Conservation (phyloP, 2,113 vertebrate species). For the Callorhinus ursinus region DNA sequence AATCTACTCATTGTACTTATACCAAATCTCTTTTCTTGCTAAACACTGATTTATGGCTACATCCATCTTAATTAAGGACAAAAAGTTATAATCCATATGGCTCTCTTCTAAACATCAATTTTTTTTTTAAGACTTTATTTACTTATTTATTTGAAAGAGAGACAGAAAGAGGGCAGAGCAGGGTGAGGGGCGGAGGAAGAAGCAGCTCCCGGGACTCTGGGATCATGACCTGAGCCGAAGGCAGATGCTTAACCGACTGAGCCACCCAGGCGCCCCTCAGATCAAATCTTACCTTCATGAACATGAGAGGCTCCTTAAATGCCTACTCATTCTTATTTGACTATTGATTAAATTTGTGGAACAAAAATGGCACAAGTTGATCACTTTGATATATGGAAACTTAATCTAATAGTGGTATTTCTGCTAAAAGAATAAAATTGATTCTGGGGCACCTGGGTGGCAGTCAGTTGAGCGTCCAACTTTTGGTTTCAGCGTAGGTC, state of each 20-base stretch:
- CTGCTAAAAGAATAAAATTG: background rate
- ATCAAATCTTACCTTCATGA: background rate
- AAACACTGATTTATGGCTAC: background rate
- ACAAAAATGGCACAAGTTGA: slow-evolving; percentile 1
- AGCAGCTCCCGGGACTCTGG: no score
- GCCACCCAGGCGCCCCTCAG: background rate
- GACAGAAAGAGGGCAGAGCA: no score
- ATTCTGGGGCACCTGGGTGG: background rate
- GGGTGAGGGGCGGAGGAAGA: no score
- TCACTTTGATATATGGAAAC: background rate
- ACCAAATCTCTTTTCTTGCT: background rate
- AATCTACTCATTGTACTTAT: background rate
- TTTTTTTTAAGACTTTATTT: no score
- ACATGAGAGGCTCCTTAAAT: background rate
- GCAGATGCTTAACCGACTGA: no score
- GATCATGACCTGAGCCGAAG: no score
- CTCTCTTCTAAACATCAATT: background rate
- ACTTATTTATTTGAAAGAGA: no score
- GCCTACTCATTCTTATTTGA: background rate
- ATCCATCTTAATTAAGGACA: background rate
- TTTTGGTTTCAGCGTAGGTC: background rate
- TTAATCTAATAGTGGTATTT: background rate
- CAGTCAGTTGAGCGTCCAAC: background rate
- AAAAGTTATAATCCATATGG: background rate
- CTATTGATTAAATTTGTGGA: background rate